phyloP scores from a whole-genome alignment of 2,888 invertebrate species.

The Ctena decussata region DNA sequence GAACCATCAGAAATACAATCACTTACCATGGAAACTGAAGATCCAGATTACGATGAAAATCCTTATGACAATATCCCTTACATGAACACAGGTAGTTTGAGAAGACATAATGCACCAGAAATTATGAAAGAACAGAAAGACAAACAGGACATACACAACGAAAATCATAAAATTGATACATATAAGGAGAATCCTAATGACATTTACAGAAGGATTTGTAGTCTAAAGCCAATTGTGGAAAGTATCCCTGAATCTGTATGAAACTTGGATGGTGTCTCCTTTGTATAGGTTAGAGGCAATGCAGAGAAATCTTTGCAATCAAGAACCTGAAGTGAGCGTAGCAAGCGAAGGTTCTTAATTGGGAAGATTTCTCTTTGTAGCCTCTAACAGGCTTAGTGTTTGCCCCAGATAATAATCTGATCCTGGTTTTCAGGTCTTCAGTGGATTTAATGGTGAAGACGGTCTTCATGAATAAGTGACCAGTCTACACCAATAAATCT shows the following conservation, averaged over 20 bases:
- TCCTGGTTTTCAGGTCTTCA: no score
- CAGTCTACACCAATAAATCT: no score
- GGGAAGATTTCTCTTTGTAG: no score
- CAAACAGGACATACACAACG: conserved; percentile 1
- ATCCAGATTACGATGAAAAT: conserved; percentile 65
- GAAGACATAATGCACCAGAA: conserved; percentile 47
- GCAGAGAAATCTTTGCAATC: no score
- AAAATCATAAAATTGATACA: background rate
- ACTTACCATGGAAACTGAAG: conserved; percentile 31
- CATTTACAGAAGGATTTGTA: conserved; percentile 43
- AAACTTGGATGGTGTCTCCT: no score
- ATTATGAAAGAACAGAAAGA: background rate
- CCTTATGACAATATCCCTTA: conserved; percentile 66
- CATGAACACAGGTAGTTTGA: conserved; percentile 60
- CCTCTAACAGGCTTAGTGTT: no score
- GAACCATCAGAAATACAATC: background rate
- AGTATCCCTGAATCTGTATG: conserved; percentile 51
- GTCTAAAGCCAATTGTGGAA: conserved; percentile 54
- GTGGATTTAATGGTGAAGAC: no score
- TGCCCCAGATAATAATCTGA: no score
- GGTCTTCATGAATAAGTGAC: no score
- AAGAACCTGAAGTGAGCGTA: no score
- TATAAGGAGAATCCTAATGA: conserved; percentile 46
- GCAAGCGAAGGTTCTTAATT: no score
- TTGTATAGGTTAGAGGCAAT: no score